A percentile compares a stretch with the other conserved stretches of the same genome.
phyloP scores from a whole-genome alignment of 2,888 invertebrate species.

The Aphidius colemani region DNA sequence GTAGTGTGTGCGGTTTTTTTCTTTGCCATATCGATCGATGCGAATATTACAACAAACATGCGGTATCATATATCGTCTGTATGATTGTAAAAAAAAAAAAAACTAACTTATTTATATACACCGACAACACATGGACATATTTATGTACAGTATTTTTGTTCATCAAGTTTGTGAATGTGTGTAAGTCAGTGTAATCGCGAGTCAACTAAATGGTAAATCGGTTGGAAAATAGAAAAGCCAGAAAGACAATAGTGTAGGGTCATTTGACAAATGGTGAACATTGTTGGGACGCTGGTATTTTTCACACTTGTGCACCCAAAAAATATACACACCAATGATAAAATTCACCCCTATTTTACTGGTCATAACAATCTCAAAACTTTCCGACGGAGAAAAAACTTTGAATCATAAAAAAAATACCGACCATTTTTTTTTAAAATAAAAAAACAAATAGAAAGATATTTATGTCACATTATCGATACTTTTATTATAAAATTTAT shows the following conservation, averaged over 20 bases:
- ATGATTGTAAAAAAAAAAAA: constrained; percentile 1
- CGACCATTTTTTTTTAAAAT: neutral
- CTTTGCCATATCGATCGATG: neutral
- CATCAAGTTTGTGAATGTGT: constrained; percentile 30
- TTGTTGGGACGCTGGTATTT: constrained; percentile 23
- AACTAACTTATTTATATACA: constrained; percentile 1
- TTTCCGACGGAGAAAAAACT: constrained; percentile 4
- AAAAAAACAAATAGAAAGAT: too few relatives aligned
- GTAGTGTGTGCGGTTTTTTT: too few relatives aligned
- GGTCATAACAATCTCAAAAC: constrained; percentile 13
- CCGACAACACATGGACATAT: neutral
- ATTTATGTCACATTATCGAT: too few relatives aligned
- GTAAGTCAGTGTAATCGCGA: too few relatives aligned
- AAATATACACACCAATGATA: too few relatives aligned
- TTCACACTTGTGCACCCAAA: neutral
- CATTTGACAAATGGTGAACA: constrained; percentile 58
- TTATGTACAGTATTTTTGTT: neutral
- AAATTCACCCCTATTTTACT: too few relatives aligned
- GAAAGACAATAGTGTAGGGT: constrained; percentile 37
- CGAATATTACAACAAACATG: too few relatives aligned
- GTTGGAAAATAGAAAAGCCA: constrained; percentile 60
- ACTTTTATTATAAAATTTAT: too few relatives aligned
- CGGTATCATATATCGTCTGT: neutral
- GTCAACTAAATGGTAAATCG: constrained; percentile 50
- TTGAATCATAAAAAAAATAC: constrained; percentile 5